A percentile compares a stretch with the other conserved stretches of the same genome.
Conservation (phyloP, 2,888 invertebrate species). For the Chrysolina oricalcia region DNA sequence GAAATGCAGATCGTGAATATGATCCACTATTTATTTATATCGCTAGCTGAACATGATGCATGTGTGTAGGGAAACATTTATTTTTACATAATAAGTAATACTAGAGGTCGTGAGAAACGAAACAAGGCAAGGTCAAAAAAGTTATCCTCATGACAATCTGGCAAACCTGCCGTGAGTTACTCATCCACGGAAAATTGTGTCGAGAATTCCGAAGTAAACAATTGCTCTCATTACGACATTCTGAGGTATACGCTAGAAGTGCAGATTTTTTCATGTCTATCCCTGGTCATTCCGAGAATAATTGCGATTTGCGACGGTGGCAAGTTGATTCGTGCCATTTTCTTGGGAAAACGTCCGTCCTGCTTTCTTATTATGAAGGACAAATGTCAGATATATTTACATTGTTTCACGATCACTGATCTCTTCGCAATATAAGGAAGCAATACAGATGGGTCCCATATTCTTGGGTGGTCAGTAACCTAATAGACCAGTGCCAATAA, state of each 20-base stretch:
- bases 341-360: neutral
- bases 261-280: conserved; percentile 16
- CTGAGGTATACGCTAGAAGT: neutral
- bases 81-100: conserved; percentile 17
- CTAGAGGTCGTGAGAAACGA: conserved; percentile 22
- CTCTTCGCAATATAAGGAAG: neutral
- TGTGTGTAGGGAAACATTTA: neutral
- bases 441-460: neutral
- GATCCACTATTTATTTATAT: neutral
- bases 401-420: neutral
- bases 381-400: neutral
- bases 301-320: conserved; percentile 1
- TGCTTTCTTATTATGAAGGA: conserved; percentile 15
- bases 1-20: no score
- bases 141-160: conserved; percentile 10
- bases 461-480: no score
- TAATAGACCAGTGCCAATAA: no score
- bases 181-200: neutral
- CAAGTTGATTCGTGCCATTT: neutral
- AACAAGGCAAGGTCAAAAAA: conserved; percentile 25
- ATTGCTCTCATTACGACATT: neutral
- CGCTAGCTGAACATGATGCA: neutral
- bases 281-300: conserved; percentile 10
- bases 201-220: neutral
- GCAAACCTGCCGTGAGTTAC: neutral